Evolutionary conservation across 1,140 invertebrate genomes (phyloP), one percentile per base, ranked within the genome.

Genomic region (Drosophila obscura): DNA sequence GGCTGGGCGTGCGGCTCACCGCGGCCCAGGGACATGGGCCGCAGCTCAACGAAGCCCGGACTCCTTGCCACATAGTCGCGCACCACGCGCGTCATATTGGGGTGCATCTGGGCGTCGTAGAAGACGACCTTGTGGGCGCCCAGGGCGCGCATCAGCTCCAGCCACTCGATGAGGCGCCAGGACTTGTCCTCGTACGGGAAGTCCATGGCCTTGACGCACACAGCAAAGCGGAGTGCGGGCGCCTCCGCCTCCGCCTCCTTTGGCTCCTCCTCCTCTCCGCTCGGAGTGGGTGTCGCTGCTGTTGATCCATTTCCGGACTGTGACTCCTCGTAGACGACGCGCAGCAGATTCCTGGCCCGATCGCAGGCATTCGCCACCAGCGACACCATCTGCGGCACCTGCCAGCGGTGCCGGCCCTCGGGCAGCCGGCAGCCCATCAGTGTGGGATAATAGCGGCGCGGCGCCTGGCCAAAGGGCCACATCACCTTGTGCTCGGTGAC

Each of bases 381-480:
- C 0, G 96, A 97, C 0, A 97, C 96, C 9, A 97, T 97, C 2
- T 95, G 94, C 0, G 97, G 97, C 9, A 96, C 94, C 46, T 94
- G 91, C 46, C 93, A 91, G 77, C 94, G 94, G 65, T 95, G 94
- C 0, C 92, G 90, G 59, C 94, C 93, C 0, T 96, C 94, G 46
- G 96, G 94, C 83, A 96, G 94, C 83, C 96, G 97, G 0, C 97
- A 96, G 48, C 97, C 95, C 58, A 98, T 92, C 74, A 97, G 97
- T 0, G 97, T 97, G 82, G 98, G 97, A 74, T 96, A 96, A 1
- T 58, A 46, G 95, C 95, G 5, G 94, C 97, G 94, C 65, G 96
- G 95, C 83, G 97, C 97, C 84, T 97, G 97, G 8, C 96, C 97
- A 96, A 97, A 98, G 81, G 96, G 95, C 97, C 97, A 98, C 72